Conservation (phyloP, 2,888 invertebrate species). For the Dasysyrphus albostriatus region DNA sequence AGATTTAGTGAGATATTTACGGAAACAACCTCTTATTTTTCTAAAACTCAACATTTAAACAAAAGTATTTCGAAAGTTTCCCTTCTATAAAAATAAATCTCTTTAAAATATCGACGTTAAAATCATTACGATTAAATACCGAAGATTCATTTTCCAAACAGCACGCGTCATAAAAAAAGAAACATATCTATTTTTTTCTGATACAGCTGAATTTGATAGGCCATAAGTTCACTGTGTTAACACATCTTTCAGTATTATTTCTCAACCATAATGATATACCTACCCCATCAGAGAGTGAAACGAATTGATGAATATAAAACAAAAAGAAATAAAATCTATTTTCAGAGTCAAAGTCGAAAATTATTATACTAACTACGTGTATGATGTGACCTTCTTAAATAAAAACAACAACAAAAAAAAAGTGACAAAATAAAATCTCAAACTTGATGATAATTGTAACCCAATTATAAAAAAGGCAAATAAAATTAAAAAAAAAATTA, state of each 20-base stretch:
- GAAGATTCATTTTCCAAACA: background rate
- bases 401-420: constrained; percentile 29
- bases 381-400: constrained; percentile 71
- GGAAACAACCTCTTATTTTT: background rate
- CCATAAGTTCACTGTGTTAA: constrained; percentile 35
- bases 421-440: constrained; percentile 34
- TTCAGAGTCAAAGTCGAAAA: constrained; percentile 61
- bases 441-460: constrained; percentile 64
- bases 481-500: constrained; percentile 31
- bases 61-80: background rate
- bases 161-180: constrained; percentile 2
- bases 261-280: background rate
- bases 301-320: constrained; percentile 19
- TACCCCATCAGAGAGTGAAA: background rate
- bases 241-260: constrained; percentile 2
- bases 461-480: constrained; percentile 38
- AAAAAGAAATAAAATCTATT: constrained; percentile 53
- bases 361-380: background rate
- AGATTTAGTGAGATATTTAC: too few relatives aligned
- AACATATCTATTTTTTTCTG: background rate
- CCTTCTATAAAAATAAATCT: background rate
- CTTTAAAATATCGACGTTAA: background rate
- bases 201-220: constrained; percentile 15
- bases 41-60: background rate
- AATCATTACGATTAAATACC: background rate